Conservation (phyloP, 2,113 vertebrate genomes). For the Acrocephalus arundinaceus region DNA sequence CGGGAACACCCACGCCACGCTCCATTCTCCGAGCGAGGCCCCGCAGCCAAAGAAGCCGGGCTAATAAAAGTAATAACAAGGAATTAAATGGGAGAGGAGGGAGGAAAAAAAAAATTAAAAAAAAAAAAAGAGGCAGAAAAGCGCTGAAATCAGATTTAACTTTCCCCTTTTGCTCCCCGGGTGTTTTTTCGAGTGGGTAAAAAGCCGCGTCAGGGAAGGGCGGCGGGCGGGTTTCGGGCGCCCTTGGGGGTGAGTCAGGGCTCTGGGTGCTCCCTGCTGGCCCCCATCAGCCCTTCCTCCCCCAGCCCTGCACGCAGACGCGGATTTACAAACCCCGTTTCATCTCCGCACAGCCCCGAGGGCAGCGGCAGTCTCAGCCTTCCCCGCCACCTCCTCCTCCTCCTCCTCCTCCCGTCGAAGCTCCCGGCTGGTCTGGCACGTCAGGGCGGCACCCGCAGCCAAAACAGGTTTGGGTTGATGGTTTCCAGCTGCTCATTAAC, state of each 20-base stretch:
- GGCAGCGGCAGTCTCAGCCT: background rate
- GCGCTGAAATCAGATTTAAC: background rate
- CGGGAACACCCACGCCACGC: slow-evolving; percentile 31
- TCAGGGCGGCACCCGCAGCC: slow-evolving; percentile 24
- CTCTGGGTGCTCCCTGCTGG: background rate
- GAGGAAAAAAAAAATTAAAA: rapidly evolving
- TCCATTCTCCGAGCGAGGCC: background rate
- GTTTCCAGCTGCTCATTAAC: slow-evolving; percentile 41
- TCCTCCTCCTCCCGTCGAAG: background rate
- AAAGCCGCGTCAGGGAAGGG: background rate
- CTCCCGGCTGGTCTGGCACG: slow-evolving; percentile 26
- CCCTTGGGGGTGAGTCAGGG: background rate
- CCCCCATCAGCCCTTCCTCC: background rate
- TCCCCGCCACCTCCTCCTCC: background rate
- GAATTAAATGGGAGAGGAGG: background rate
- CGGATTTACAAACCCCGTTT: background rate
- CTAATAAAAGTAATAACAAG: slow-evolving; percentile 37
- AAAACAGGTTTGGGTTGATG: slow-evolving; percentile 45
- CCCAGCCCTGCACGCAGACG: background rate
- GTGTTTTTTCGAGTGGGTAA: background rate
- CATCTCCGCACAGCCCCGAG: background rate
- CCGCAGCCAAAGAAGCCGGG: slow-evolving; percentile 18
- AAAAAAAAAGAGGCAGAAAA: background rate
- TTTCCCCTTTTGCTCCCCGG: background rate
- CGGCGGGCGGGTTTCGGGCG: background rate